A percentile compares a stretch with the other conserved stretches of the same genome.
Evolutionary conservation across 2,113 vertebrate genomes (phyloP).

Genomic region (Nothoprocta perdicaria): DNA sequence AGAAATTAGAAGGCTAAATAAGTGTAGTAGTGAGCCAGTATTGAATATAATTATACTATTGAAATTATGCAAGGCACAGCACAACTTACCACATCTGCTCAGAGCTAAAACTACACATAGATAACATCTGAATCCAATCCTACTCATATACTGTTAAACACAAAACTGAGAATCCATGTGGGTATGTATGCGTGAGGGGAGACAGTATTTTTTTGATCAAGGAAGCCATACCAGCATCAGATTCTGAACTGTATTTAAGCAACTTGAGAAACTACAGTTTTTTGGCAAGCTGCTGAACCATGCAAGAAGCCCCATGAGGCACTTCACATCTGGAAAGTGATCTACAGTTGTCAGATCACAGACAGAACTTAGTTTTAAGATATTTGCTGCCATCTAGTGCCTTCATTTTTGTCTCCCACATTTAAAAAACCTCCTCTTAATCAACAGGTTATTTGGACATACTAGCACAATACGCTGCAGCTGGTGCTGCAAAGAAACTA

Average conservation of each 20-base stretch:
- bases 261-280: neutral
- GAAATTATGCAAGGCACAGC: neutral
- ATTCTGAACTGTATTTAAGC: neutral
- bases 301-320: neutral
- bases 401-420: neutral
- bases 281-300: neutral
- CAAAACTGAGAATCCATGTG: neutral
- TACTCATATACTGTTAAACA: neutral
- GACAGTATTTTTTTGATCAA: neutral
- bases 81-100: neutral
- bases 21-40: neutral
- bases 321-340: neutral
- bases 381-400: conserved; percentile 81
- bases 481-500: neutral
- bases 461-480: neutral
- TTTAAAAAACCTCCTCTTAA: rapidly evolving
- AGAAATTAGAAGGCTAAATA: neutral
- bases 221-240: neutral
- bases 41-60: neutral
- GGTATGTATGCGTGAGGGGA: rapidly evolving
- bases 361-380: conserved; percentile 29
- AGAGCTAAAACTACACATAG: neutral
- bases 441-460: neutral
- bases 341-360: neutral
- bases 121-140: neutral